Evolutionary conservation across 92 coral and sea anemone species (phyloP), one percentile per base, ranked within the genome.

Genomic region (Palythoa heliodiscus): DNA sequence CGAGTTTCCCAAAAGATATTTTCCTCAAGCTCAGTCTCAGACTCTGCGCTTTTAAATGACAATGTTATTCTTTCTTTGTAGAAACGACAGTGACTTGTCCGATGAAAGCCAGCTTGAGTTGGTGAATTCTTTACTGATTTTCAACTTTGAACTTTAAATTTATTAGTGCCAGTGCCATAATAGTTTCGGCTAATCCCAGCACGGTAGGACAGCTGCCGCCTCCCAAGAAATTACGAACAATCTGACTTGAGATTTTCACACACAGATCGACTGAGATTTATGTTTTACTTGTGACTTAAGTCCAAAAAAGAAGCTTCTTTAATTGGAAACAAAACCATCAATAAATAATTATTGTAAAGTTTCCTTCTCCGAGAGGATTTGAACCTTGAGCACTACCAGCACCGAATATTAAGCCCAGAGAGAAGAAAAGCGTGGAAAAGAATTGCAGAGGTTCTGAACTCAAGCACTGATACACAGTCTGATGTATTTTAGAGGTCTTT

Each of bases 401-500:
- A 73, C 82, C 79, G 76, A 47, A 48, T 83, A 54, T 81, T 73
- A 19, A 71, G 87, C 72, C 80, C 68, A 25, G 92, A 78, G 66
- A 85, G 92, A 72, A 89, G 83, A 13, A 39, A 38, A 24, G 73
- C 88, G 0, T 90, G 93, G 82, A 24, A 61, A 58, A 70, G 70
- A 11, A 83, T 90, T 57, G 88, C 93, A 1, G 88, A 87, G 29
- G 71, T 75, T 77, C 70, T 89, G 55, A 67, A 64, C 13, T 75
- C 60, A 14, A 75, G 50, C 61, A 50, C 17, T 29, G 78, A 76
- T 15, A 77, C 76, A 19, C 87, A 86, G 61, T 48, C 88, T 83
- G 83, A 86, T 72, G 89, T 88, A n/a, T 84, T 89, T 40, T 69
- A 91, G 54, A 78, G 89, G 58, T 86, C 90, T 63, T 87, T 64